These are phyloP conservation scores for Mythimna loreyi DNA, from an alignment of 2,888 invertebrate species.

Conservation along the genomic window DNA sequence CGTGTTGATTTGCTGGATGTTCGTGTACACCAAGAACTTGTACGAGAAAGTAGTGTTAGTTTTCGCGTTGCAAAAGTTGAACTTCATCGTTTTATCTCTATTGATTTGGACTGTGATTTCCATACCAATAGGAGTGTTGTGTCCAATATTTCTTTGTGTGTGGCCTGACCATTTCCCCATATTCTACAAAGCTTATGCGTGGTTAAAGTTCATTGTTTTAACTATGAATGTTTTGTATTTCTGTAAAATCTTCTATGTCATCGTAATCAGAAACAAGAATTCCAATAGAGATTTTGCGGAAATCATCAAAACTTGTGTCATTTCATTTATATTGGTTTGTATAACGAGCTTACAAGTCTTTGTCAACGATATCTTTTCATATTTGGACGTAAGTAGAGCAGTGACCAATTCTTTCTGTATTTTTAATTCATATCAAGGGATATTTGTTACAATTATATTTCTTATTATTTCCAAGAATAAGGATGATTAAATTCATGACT, in stretches of 20 bases:
- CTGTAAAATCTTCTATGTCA: conserved; percentile 74
- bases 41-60: conserved; percentile 81
- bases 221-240: conserved; percentile 74
- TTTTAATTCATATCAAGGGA: conserved; percentile 66
- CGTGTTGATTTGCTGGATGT: conserved; percentile 79
- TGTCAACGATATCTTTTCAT: conserved; percentile 70
- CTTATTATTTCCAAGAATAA: conserved; percentile 54
- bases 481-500: background rate
- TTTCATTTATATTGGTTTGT: conserved; percentile 76
- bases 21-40: conserved; percentile 79
- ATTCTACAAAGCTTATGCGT: conserved; percentile 69
- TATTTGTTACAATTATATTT: conserved; percentile 64
- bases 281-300: conserved; percentile 34
- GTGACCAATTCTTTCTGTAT: conserved; percentile 41
- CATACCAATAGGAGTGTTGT: conserved; percentile 70
- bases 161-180: background rate
- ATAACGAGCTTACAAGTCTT: conserved; percentile 79
- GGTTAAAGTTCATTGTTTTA: conserved; percentile 75
- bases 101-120: conserved; percentile 71
- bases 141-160: conserved; percentile 15
- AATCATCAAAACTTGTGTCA: conserved; percentile 61
- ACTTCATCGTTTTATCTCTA: conserved; percentile 63
- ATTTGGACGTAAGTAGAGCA: conserved; percentile 1
- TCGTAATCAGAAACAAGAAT: conserved; percentile 55
- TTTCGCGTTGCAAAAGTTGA: conserved; percentile 66